Evolutionary conservation across 2,113 vertebrate genomes (phyloP), one percentile per base, ranked within the genome.

Genomic region (Cephalopholis sonnerati): DNA sequence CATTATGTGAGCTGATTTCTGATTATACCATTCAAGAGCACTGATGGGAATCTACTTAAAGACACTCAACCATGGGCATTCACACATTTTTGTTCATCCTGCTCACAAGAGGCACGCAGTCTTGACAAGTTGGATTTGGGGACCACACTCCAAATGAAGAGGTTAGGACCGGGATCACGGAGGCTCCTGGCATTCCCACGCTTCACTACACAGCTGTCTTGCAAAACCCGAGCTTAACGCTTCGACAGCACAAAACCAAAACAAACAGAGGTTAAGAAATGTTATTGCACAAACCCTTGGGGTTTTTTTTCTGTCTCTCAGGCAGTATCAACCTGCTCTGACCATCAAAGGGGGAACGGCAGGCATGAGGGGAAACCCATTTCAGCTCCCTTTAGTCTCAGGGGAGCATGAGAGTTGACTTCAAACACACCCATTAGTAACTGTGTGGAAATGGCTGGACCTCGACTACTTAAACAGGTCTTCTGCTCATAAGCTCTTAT

Each of bases 351-450:
- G 41, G 16, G 18, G 41, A 17, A 17, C 17, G n/a, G 16, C 36
- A 39, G 18, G 1, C 44, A 51, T 9, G 44, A 70, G 17, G 51
- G 54, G 7, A 58, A 48, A 15, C 27, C 72, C 41, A 22, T 41
- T 63, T 44, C 65, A 85, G 39, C 29, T 39, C 24, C 17, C 17
- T 29, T 39, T 20, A 20, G 32, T 9, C 65, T 57, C 58, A 58
- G 29, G 10, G 64, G 51, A 74, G 48, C 24, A 71, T 50, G 48
- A 75, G 27, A 65, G 44, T 58, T 2, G 41, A 78, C 81, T 82
- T 59, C 68, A 29, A 84, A 84, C 73, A 82, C 25, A 48, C 32
- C 22, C 63, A 71, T 81, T 58, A 75, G 53, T 46, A 81, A 50
- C 32, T 46, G 68, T 1, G 1, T 41, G n/a, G 25, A 61, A 72